These are phyloP conservation scores for Equus przewalskii DNA, from an alignment of 2,113 vertebrate species.

Conservation along the genomic window DNA sequence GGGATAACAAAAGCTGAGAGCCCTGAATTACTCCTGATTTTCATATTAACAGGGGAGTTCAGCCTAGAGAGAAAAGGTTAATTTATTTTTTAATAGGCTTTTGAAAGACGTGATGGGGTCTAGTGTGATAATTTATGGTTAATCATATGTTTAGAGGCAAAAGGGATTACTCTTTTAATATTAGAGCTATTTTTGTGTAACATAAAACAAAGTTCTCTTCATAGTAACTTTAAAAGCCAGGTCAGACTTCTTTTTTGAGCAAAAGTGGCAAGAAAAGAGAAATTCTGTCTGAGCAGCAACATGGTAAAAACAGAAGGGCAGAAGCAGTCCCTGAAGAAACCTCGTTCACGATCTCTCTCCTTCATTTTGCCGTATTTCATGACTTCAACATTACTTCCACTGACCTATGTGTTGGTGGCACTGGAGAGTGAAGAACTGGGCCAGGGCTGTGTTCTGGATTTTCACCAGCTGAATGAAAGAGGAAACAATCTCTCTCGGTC, in stretches of 20 bases:
- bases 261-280: conserved; percentile 53
- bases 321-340: fast-evolving
- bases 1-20: conserved; percentile 81
- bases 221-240: conserved; percentile 73
- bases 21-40: conserved; percentile 85
- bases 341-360: background rate
- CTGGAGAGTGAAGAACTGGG: background rate
- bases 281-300: background rate
- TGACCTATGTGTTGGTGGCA: fast-evolving
- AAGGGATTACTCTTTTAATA: conserved; percentile 85
- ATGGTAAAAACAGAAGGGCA: background rate
- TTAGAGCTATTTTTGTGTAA: conserved; percentile 66
- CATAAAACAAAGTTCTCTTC: conserved; percentile 74
- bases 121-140: conserved; percentile 85
- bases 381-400: background rate
- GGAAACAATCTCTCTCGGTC: background rate
- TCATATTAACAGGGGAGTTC: conserved; percentile 87
- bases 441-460: background rate
- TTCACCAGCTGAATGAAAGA: background rate
- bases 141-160: conserved; percentile 87
- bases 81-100: conserved; percentile 88
- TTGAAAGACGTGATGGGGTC: conserved; percentile 81
- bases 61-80: conserved; percentile 87
- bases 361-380: background rate
- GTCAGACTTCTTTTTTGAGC: conserved; percentile 67